A percentile compares a stretch with the other conserved stretches of the same genome.
Conservation (phyloP, 2,888 invertebrate species). For the Escarpia spicata region DNA sequence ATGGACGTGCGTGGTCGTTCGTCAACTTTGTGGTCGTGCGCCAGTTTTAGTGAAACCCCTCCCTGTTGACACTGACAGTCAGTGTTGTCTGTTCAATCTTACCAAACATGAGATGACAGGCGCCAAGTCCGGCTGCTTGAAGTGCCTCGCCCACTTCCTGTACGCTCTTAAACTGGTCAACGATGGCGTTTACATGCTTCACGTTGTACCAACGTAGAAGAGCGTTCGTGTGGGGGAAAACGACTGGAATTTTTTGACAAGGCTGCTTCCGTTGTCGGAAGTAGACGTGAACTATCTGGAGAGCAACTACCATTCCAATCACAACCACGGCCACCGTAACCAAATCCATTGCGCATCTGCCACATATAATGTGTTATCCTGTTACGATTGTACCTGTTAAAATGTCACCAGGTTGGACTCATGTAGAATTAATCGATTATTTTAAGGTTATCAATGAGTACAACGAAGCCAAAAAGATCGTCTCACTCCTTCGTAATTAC, state of each 20-base stretch:
- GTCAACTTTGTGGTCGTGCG: too few relatives aligned
- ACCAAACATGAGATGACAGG: constrained; percentile 68
- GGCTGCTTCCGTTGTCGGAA: background rate
- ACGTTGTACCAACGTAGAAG: constrained; percentile 34
- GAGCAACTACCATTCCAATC: background rate
- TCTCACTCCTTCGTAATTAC: background rate
- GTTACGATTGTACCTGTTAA: background rate
- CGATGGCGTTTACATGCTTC: constrained; percentile 46
- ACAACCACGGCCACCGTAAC: background rate
- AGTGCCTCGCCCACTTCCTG: constrained; percentile 64
- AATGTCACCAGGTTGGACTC: background rate
- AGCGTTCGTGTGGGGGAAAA: constrained; percentile 28
- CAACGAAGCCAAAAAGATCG: background rate
- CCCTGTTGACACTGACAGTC: too few relatives aligned
- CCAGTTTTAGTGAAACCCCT: too few relatives aligned
- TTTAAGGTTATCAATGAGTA: too few relatives aligned
- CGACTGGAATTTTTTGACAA: background rate
- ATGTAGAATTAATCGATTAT: background rate
- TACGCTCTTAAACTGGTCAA: constrained; percentile 57
- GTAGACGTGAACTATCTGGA: background rate
- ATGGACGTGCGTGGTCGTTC: too few relatives aligned
- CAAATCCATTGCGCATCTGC: background rate
- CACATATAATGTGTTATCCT: background rate
- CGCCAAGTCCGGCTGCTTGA: constrained; percentile 66
- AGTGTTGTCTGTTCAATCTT: constrained; percentile 32